These are phyloP conservation scores for Gymnothorax reevesii DNA, from an alignment of 2,797 vertebrate species.

Conservation along the genomic window DNA sequence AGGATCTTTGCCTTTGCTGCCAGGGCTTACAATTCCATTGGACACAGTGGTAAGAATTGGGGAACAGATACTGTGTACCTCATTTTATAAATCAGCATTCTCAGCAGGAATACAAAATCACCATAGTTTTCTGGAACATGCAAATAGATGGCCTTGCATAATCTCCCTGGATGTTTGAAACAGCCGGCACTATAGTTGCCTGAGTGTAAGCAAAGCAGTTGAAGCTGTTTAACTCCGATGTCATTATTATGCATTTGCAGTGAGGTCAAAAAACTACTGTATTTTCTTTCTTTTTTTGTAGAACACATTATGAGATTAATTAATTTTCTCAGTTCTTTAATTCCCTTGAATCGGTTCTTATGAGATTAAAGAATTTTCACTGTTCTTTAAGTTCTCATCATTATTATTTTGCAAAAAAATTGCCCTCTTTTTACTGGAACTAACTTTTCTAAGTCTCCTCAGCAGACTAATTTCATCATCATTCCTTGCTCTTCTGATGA, in stretches of 20 bases:
- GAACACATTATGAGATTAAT: neutral
- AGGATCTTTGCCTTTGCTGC: neutral
- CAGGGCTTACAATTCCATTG: neutral
- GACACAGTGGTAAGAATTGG: neutral
- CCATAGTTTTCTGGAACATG: neutral
- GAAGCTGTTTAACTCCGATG: neutral
- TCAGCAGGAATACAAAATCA: neutral
- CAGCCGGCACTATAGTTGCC: neutral
- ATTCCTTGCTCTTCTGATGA: neutral
- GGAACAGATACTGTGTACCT: neutral
- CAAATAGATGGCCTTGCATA: neutral
- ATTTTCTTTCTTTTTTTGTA: neutral
- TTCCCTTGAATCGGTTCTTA: neutral
- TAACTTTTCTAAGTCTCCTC: neutral
- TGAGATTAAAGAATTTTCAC: neutral
- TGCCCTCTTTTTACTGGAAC: neutral
- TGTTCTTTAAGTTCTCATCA: neutral
- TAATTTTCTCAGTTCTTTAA: neutral
- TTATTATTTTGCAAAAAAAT: neutral
- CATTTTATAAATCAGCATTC: neutral
- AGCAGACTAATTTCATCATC: neutral
- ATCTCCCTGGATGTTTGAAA: neutral
- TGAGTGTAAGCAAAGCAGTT: neutral
- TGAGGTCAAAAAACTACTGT: neutral
- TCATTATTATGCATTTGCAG: neutral